Percentiles rank a stretch among this genome's conserved stretches.
Conservation (phyloP, 2,888 invertebrate species). For the Drosophila nr. fundita region DNA sequence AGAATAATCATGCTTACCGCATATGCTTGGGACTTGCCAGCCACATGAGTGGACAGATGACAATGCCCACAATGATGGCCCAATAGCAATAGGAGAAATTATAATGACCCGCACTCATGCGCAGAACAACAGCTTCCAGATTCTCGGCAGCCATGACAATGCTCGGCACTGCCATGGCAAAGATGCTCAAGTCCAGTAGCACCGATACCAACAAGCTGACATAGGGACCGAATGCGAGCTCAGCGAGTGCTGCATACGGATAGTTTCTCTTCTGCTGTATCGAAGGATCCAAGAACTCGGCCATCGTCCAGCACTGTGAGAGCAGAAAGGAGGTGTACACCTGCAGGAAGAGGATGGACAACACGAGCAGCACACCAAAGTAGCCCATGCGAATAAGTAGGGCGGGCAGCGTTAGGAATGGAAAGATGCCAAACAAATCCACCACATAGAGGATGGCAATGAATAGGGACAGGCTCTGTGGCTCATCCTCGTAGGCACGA, state of each 20-base stretch:
- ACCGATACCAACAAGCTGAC: constrained; percentile 88
- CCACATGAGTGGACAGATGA: constrained; percentile 93
- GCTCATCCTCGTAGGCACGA: constrained; percentile 70
- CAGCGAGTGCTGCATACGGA: constrained; percentile 94
- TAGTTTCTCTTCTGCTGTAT: constrained; percentile 89
- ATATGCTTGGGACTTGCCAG: constrained; percentile 96
- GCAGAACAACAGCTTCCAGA: constrained; percentile 90
- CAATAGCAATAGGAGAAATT: constrained; percentile 92
- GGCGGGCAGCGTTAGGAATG: constrained; percentile 91
- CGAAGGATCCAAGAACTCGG: constrained; percentile 89
- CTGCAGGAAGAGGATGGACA: constrained; percentile 89
- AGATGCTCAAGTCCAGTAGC: constrained; percentile 90
- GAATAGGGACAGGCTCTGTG: constrained; percentile 87
- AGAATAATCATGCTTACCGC: constrained; percentile 88
- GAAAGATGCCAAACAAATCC: constrained; percentile 93
- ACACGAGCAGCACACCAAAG: constrained; percentile 89
- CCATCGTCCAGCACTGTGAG: constrained; percentile 93
- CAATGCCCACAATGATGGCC: constrained; percentile 90
- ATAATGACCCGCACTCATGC: constrained; percentile 88
- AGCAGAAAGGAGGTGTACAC: constrained; percentile 93
- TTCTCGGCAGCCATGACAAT: constrained; percentile 92
- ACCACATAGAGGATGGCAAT: constrained; percentile 91
- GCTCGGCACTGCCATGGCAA: constrained; percentile 92
- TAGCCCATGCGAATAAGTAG: constrained; percentile 91
- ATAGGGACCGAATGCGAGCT: constrained; percentile 90